Conservation (phyloP, 2,113 vertebrate genomes). For the Onychorhynchus coronatus region DNA sequence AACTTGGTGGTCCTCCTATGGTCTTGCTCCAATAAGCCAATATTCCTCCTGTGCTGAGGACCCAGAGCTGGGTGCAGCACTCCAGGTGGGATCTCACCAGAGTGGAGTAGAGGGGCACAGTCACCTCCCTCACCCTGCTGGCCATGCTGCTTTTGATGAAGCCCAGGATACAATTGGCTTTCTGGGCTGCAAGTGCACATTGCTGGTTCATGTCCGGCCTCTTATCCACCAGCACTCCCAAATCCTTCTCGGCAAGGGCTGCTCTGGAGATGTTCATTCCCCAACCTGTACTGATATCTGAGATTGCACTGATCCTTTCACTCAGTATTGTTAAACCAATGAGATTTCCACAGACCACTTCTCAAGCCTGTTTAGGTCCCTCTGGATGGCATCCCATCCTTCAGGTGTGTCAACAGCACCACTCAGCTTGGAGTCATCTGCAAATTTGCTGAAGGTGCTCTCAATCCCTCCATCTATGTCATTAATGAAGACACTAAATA, state of each 20-base stretch:
- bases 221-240: rapidly evolving
- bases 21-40: rapidly evolving
- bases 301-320: rapidly evolving
- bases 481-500: not conserved
- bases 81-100: not conserved
- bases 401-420: not conserved
- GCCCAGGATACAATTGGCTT: not conserved
- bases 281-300: rapidly evolving
- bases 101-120: not conserved
- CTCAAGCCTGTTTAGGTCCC: not conserved
- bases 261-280: not conserved
- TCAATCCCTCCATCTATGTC: not conserved
- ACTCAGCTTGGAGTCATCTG: not conserved
- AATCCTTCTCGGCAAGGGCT: rapidly evolving
- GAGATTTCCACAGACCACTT: not conserved
- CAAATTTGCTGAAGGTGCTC: not conserved
- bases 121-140: not conserved
- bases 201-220: not conserved
- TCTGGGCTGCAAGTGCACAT: not conserved
- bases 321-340: not conserved
- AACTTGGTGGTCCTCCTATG: not conserved
- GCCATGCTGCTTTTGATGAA: not conserved
- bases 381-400: not conserved
- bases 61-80: not conserved
- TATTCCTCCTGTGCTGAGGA: not conserved